These are phyloP conservation scores for Anguilla megastoma DNA, from an alignment of 2,797 vertebrate genomes.

Conservation along the genomic window DNA sequence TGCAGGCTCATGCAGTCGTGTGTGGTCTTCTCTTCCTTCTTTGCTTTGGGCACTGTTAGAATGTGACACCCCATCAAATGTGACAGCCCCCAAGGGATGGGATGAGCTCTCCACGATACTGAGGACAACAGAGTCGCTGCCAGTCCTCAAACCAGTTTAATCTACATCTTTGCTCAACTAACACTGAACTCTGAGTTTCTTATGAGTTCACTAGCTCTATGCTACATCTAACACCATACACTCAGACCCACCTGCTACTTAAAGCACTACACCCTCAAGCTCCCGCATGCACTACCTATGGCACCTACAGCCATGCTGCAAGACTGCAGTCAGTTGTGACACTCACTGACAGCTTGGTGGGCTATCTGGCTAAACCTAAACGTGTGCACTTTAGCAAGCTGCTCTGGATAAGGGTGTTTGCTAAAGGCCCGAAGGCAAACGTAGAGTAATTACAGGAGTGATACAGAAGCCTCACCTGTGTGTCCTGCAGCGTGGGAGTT, in stretches of 20 bases:
- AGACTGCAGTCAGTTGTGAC: too few relatives aligned
- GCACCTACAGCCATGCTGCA: too few relatives aligned
- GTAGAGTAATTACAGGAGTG: neutral
- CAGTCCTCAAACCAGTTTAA: neutral
- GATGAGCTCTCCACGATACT: neutral
- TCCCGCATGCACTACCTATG: too few relatives aligned
- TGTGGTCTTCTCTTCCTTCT: slow-evolving; percentile 61
- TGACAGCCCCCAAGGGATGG: neutral
- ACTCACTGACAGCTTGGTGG: too few relatives aligned
- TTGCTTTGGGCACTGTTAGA: neutral
- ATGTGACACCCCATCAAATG: neutral
- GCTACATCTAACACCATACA: too few relatives aligned
- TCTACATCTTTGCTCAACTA: neutral
- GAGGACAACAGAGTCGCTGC: neutral
- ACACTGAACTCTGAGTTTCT: neutral
- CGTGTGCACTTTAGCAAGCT: too few relatives aligned
- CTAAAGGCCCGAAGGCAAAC: neutral
- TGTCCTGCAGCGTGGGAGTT: neutral
- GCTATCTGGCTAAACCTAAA: too few relatives aligned
- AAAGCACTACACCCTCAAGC: too few relatives aligned
- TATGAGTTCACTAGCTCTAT: too few relatives aligned
- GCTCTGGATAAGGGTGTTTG: neutral
- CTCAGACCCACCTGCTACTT: too few relatives aligned
- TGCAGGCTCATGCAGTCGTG: slow-evolving; percentile 63
- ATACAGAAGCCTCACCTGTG: slow-evolving; percentile 2